Evolutionary conservation across 2,888 invertebrate genomes (phyloP).

Genomic region (Morpho helenor): DNA sequence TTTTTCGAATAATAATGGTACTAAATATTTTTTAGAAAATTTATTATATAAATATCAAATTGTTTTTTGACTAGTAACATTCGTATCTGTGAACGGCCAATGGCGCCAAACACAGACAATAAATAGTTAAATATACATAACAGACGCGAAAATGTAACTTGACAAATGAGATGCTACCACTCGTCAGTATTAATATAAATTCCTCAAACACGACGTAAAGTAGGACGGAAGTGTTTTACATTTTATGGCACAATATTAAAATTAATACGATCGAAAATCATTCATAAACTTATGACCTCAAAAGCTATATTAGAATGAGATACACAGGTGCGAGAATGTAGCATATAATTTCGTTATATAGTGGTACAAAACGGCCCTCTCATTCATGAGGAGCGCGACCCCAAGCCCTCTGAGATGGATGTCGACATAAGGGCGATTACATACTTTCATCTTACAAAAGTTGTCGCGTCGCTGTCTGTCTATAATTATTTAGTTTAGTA

Average conservation of each 20-base stretch:
- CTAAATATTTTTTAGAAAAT: too few species aligned
- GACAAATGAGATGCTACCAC: too few species aligned
- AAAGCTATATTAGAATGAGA: neutral
- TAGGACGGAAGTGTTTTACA: slow-evolving; percentile 10
- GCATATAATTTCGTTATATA: slow-evolving; percentile 6
- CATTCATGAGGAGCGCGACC: slow-evolving; percentile 28
- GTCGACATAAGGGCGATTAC: slow-evolving; percentile 17
- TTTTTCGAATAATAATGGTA: too few species aligned
- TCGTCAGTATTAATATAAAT: neutral
- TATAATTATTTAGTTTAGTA: too few species aligned
- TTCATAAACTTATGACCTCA: slow-evolving; percentile 1
- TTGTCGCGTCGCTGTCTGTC: too few species aligned
- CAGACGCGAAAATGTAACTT: too few species aligned
- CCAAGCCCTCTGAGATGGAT: slow-evolving; percentile 17
- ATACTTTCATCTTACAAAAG: neutral
- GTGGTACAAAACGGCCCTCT: slow-evolving; percentile 20
- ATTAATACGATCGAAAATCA: neutral
- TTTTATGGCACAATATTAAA: slow-evolving; percentile 6
- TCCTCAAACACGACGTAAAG: slow-evolving; percentile 5
- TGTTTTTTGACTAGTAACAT: too few species aligned
- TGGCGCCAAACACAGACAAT: too few species aligned
- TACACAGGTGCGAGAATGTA: neutral
- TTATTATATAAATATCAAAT: too few species aligned
- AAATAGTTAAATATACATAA: too few species aligned
- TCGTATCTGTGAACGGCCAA: too few species aligned